These are phyloP conservation scores for Heteromurus nitidus DNA, from an alignment of 2,888 invertebrate species.

Conservation along the genomic window DNA sequence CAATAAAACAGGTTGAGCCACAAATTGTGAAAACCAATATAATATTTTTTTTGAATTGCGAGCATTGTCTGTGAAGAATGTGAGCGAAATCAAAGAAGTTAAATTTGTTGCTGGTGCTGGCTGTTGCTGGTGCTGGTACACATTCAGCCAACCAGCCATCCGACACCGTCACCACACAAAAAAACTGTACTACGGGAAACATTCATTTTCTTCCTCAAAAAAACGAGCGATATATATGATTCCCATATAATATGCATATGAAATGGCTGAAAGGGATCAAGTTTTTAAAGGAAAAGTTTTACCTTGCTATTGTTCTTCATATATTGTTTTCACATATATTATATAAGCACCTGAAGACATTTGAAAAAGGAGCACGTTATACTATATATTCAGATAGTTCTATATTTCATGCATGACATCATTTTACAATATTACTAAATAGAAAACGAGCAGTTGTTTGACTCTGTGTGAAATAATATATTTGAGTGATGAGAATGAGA, in stretches of 20 bases:
- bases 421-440: slow-evolving; percentile 36
- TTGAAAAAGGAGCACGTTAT: too few species aligned
- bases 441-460: slow-evolving; percentile 37
- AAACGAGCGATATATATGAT: slow-evolving; percentile 16
- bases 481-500: slow-evolving; percentile 47
- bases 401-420: slow-evolving; percentile 31
- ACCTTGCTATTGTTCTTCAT: background rate
- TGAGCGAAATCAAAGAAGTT: slow-evolving; percentile 55
- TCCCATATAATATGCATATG: slow-evolving; percentile 35
- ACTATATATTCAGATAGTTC: background rate
- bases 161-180: slow-evolving; percentile 37
- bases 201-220: background rate
- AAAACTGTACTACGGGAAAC: background rate
- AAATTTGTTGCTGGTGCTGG: slow-evolving; percentile 55
- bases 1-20: slow-evolving; percentile 54
- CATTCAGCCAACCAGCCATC: slow-evolving; percentile 32
- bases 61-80: slow-evolving; percentile 48
- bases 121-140: too few species aligned
- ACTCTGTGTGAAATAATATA: slow-evolving; percentile 39
- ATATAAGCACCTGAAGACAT: slow-evolving; percentile 13
- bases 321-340: background rate
- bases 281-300: slow-evolving; percentile 18
- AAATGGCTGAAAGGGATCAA: slow-evolving; percentile 30
- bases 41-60: slow-evolving; percentile 50
- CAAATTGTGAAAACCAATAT: slow-evolving; percentile 59